Conservation (phyloP, 2,888 invertebrate genomes). For the Villa cingulata region DNA sequence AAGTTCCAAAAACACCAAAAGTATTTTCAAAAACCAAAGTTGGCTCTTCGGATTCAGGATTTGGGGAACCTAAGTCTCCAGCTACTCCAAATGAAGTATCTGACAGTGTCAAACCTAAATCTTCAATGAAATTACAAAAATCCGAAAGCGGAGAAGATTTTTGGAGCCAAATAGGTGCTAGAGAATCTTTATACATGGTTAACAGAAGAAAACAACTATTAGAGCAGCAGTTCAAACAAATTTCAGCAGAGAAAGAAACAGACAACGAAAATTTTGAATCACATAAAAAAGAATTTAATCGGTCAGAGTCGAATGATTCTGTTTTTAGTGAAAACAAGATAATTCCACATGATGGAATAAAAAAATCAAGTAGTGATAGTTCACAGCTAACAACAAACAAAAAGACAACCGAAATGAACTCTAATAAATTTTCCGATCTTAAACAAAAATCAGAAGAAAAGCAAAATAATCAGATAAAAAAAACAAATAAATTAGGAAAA, state of each 20-base stretch:
- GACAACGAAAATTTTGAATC: not conserved
- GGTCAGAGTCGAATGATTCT: slow-evolving; percentile 18
- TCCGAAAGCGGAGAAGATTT: slow-evolving; percentile 41
- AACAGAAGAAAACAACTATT: slow-evolving; percentile 42
- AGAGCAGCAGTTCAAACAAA: slow-evolving; percentile 28
- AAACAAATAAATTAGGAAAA: not conserved
- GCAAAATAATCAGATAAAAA: not conserved
- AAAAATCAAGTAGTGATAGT: slow-evolving; percentile 10
- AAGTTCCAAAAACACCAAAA: not conserved
- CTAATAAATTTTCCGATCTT: not conserved
- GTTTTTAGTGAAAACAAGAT: not conserved
- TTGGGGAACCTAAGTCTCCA: not conserved
- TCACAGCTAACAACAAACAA: slow-evolving; percentile 14
- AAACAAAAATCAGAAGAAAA: not conserved
- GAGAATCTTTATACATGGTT: slow-evolving; percentile 49
- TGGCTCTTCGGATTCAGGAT: not conserved
- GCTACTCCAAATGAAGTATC: not conserved
- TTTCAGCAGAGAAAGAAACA: slow-evolving; percentile 8
- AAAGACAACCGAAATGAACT: not conserved
- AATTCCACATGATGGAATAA: not conserved
- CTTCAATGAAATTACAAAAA: slow-evolving; percentile 18
- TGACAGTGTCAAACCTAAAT: slow-evolving; percentile 7
- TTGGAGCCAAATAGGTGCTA: slow-evolving; percentile 50
- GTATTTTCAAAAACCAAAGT: not conserved
- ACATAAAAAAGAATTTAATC: not conserved